Conservation (phyloP, 2,797 vertebrate genomes). For the Microctenopoma lineatum region DNA sequence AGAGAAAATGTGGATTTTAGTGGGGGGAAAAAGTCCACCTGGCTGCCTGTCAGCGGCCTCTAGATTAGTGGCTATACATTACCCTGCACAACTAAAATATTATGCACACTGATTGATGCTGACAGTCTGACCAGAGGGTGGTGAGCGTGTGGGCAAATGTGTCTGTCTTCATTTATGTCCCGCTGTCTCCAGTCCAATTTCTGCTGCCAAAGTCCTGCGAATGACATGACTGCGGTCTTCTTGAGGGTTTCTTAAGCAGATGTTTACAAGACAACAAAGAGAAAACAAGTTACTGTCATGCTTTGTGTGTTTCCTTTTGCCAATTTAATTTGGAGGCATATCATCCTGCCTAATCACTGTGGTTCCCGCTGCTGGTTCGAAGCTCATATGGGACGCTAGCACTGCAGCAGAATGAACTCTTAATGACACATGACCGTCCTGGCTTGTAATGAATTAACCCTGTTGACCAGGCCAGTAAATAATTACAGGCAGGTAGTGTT, state of each 20-base stretch:
- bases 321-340: slow-evolving; percentile 20
- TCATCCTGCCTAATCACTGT: slow-evolving; percentile 16
- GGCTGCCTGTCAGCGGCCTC: slow-evolving; percentile 88
- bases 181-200: slow-evolving; percentile 18
- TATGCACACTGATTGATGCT: slow-evolving; percentile 85
- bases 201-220: slow-evolving; percentile 22
- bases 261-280: slow-evolving; percentile 7
- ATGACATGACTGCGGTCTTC: slow-evolving; percentile 31
- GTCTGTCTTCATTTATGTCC: slow-evolving; percentile 64
- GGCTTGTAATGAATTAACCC: slow-evolving; percentile 59
- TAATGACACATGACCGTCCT: slow-evolving; percentile 83
- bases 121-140: slow-evolving; percentile 78
- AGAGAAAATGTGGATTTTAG: slow-evolving; percentile 17
- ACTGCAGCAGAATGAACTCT: slow-evolving; percentile 22
- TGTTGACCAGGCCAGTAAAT: slow-evolving; percentile 85
- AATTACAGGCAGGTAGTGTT: slow-evolving; percentile 77
- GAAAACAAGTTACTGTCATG: not conserved
- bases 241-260: slow-evolving; percentile 21
- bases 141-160: slow-evolving; percentile 64
- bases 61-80: slow-evolving; percentile 89
- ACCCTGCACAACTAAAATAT: slow-evolving; percentile 86
- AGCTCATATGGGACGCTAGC: slow-evolving; percentile 9
- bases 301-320: slow-evolving; percentile 2
- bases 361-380: slow-evolving; percentile 9
- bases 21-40: slow-evolving; percentile 72